Evolutionary conservation across 2,888 invertebrate species (phyloP), one percentile per base, ranked within the genome.

Genomic region (Eupithecia vulgata): DNA sequence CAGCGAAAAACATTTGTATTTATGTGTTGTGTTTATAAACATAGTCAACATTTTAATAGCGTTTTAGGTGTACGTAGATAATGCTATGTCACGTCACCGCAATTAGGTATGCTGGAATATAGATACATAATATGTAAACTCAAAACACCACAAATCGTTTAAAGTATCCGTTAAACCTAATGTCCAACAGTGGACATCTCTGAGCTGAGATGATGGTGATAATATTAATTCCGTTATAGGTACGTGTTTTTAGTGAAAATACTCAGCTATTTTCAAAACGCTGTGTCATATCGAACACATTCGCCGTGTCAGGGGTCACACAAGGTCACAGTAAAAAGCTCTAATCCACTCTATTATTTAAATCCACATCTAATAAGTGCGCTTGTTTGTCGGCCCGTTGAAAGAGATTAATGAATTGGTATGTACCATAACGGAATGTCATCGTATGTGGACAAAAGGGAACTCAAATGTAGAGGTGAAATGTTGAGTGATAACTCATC

Each of bases 271-370:
- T 66, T 66, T 8, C 8, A 25, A 42, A 35, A 35, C 21, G 52
- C 74, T 75, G 72, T 68, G 48, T 35, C 65, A 70, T 62, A 52
- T 45, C 61, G 57, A 48, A 45, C 17, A 64, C 62, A 67, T 71
- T 71, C 66, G 73, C 65, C 67, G 82, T 80, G 90, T 86, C 89
- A 89, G 79, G 87, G 90, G 88, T 91, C 89, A 82, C 83, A 81
- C 79, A 81, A 72, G 57, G 57, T 57, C 57, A 57, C 57, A 25
- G 79, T 85, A 87, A 86, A 91, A 90, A 90, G 87, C 86, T 89
- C 83, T 86, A 90, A 91, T 91, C 85, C 85, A 83, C 80, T 85
- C 84, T 86, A 87, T 89, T 88, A 88, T 89, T 87, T 85, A 88
- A 87, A 85, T 82, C 85, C 88, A 79, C 77, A 78, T 72, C 77